Evolutionary conservation across 2,113 vertebrate genomes (phyloP).

Genomic region (Ictalurus punctatus): DNA sequence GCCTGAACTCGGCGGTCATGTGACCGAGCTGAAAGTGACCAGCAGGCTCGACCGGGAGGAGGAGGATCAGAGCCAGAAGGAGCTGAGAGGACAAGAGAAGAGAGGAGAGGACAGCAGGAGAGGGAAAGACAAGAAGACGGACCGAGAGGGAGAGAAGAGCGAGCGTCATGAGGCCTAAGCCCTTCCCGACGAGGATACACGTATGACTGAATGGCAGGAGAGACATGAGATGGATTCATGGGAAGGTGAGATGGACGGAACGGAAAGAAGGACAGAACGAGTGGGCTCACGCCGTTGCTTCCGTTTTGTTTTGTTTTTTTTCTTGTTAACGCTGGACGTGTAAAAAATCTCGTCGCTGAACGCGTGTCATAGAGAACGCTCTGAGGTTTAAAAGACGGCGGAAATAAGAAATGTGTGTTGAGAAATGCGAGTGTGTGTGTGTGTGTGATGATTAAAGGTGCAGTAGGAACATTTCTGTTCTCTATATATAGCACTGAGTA

Average conservation of each 20-base stretch:
- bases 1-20: constrained; percentile 92
- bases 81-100: constrained; percentile 55
- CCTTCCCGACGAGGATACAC: constrained; percentile 68
- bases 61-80: constrained; percentile 75
- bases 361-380: not conserved
- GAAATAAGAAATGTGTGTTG: not conserved
- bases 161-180: constrained; percentile 77
- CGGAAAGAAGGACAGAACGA: not conserved
- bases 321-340: not conserved
- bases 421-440: not conserved
- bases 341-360: not conserved
- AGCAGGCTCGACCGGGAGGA: constrained; percentile 70
- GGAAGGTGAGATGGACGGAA: constrained; percentile 80
- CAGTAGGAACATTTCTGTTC: not conserved
- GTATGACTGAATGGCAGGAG: constrained; percentile 83
- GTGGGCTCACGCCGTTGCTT: not conserved
- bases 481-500: not conserved
- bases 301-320: not conserved
- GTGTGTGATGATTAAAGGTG: not conserved
- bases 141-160: constrained; percentile 38
- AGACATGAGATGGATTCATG: constrained; percentile 94
- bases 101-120: constrained; percentile 52
- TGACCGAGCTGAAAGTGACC: constrained; percentile 91
- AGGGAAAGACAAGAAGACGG: constrained; percentile 60
- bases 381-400: not conserved